Evolutionary conservation across 1,140 invertebrate genomes (phyloP).

Genomic region (Drosophila grimshawi): DNA sequence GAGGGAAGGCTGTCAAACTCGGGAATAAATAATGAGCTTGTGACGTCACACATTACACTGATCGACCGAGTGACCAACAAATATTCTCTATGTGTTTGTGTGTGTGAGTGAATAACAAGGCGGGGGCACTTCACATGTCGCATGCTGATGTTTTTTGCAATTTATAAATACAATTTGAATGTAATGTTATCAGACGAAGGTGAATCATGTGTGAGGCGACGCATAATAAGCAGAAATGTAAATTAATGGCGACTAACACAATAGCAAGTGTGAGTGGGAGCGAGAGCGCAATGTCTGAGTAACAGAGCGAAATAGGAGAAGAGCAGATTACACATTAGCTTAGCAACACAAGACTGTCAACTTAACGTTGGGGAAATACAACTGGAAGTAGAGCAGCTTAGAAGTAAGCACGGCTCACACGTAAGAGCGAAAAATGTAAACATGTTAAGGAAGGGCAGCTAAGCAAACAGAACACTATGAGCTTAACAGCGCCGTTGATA

Average conservation of each 20-base stretch:
- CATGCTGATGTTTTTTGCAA: constrained; percentile 44
- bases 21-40: constrained; percentile 30
- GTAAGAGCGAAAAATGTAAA: too few relatives aligned
- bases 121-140: constrained; percentile 24
- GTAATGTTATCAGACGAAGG: constrained; percentile 52
- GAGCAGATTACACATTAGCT: constrained; percentile 4
- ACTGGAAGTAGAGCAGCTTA: constrained; percentile 1
- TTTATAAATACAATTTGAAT: constrained; percentile 21
- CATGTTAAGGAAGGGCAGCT: too few relatives aligned
- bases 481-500: constrained; percentile 3
- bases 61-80: constrained; percentile 45
- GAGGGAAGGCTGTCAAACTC: constrained; percentile 15
- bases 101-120: constrained; percentile 26
- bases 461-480: not conserved
- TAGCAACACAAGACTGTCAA: too few relatives aligned
- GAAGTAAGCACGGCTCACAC: not conserved
- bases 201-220: constrained; percentile 55
- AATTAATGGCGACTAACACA: constrained; percentile 14
- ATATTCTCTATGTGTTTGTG: not conserved
- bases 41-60: constrained; percentile 53
- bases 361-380: too few relatives aligned
- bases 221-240: constrained; percentile 45
- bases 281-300: not conserved
- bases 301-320: not conserved
- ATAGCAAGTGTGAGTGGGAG: constrained; percentile 6